phyloP scores from a whole-genome alignment of 2,888 invertebrate species.

The Eristalis arbustorum region DNA sequence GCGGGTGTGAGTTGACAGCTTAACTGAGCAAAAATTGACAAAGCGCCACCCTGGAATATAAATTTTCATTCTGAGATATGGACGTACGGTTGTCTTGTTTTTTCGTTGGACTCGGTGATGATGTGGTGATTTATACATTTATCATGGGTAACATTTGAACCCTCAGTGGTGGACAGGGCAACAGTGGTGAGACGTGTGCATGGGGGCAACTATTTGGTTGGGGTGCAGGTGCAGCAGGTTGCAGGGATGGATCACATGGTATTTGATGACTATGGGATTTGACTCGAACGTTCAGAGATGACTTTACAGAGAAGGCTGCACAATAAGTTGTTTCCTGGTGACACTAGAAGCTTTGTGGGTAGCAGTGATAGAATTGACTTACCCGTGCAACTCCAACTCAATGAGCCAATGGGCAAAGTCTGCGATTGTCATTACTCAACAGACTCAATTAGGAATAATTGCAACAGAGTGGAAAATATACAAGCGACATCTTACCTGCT shows the following conservation, averaged over 20 bases:
- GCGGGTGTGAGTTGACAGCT: slow-evolving; percentile 34
- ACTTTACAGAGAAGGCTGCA: no score
- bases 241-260: neutral
- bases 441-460: no score
- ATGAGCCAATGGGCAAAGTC: no score
- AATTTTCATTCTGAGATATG: slow-evolving; percentile 56
- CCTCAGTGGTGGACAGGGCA: slow-evolving; percentile 33
- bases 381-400: no score
- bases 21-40: slow-evolving; percentile 67
- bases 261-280: neutral
- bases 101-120: slow-evolving; percentile 34
- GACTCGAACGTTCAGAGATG: no score
- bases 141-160: slow-evolving; percentile 60
- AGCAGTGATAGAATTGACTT: no score
- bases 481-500: no score
- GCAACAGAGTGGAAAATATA: no score
- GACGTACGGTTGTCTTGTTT: neutral
- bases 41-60: slow-evolving; percentile 57
- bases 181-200: neutral
- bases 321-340: no score
- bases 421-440: no score
- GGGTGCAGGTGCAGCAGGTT: neutral
- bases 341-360: no score
- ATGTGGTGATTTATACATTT: slow-evolving; percentile 65
- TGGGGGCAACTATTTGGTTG: neutral